Evolutionary conservation across 2,113 vertebrate genomes (phyloP).

Genomic region (Shinisaurus crocodilurus): DNA sequence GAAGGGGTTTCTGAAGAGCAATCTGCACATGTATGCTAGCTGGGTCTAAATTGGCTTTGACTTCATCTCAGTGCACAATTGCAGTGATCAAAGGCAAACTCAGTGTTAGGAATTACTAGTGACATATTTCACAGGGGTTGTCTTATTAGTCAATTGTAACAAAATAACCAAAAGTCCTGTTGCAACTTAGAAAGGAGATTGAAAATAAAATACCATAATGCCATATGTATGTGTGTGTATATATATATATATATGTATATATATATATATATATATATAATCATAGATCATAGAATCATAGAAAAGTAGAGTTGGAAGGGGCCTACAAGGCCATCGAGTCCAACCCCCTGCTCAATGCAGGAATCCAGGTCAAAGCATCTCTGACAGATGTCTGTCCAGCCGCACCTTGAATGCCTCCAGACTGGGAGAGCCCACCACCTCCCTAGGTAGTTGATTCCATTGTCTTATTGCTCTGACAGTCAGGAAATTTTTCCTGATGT

Average conservation of each 20-base stretch:
- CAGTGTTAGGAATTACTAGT: background rate
- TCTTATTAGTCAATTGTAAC: background rate
- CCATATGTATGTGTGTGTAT: background rate
- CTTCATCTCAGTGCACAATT: background rate
- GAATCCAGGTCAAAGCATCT: no score
- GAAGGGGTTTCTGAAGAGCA: background rate
- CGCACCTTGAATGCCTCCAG: no score
- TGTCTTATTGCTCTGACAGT: no score
- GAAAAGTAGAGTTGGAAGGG: no score
- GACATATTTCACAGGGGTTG: background rate
- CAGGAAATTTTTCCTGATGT: no score
- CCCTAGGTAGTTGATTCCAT: no score
- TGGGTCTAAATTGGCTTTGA: background rate
- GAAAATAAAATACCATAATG: background rate
- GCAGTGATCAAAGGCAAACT: background rate
- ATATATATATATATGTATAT: background rate
- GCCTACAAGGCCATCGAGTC: no score
- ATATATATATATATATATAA: no score
- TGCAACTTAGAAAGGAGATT: background rate
- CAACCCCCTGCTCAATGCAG: no score
- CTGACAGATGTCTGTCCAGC: no score
- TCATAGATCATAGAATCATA: no score
- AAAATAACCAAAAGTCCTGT: background rate
- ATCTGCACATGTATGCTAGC: background rate
- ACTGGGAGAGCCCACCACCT: no score